Percentiles rank a stretch among this genome's conserved stretches.
Evolutionary conservation across 2,113 vertebrate species (phyloP).

Genomic region (Anoplopoma fimbria): DNA sequence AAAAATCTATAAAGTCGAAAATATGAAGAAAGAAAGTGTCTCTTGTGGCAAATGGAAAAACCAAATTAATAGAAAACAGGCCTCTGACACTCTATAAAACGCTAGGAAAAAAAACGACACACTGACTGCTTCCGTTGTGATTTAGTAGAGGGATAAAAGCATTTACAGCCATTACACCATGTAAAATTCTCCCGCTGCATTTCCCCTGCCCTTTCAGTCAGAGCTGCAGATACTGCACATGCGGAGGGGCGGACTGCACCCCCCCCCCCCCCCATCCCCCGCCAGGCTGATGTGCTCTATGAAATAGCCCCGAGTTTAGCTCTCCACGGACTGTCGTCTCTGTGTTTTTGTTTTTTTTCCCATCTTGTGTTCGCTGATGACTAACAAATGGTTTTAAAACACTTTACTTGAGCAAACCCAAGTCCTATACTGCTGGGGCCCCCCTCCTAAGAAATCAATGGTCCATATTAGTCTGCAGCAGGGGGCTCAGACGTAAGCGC

Average conservation of each 20-base stretch:
- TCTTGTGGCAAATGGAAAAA: conserved; percentile 38
- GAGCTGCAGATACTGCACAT: conserved; percentile 24
- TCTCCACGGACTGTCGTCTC: conserved; percentile 29
- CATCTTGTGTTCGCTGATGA: conserved; percentile 55
- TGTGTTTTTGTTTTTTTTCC: not conserved
- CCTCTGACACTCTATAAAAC: conserved; percentile 44
- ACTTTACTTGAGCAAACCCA: conserved; percentile 56
- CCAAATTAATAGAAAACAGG: conserved; percentile 56
- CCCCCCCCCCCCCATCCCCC: conserved; percentile 31
- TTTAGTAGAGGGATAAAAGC: conserved; percentile 67
- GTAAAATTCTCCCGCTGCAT: conserved; percentile 57
- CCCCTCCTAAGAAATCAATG: conserved; percentile 49
- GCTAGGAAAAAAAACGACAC: not conserved
- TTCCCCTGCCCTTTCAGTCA: conserved; percentile 56
- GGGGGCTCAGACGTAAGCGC: conserved; percentile 23
- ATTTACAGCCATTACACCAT: conserved; percentile 54
- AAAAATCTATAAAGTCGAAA: conserved; percentile 39
- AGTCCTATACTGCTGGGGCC: not conserved
- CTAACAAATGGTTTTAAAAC: conserved; percentile 66
- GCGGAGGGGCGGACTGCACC: not conserved
- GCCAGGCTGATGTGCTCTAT: conserved; percentile 44
- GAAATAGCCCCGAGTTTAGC: conserved; percentile 34
- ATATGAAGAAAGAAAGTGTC: conserved; percentile 20
- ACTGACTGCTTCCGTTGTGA: conserved; percentile 51
- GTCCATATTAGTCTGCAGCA: conserved; percentile 51